These are phyloP conservation scores for Lepetodrilus schrolli DNA, from an alignment of 2,888 invertebrate genomes.

Conservation along the genomic window DNA sequence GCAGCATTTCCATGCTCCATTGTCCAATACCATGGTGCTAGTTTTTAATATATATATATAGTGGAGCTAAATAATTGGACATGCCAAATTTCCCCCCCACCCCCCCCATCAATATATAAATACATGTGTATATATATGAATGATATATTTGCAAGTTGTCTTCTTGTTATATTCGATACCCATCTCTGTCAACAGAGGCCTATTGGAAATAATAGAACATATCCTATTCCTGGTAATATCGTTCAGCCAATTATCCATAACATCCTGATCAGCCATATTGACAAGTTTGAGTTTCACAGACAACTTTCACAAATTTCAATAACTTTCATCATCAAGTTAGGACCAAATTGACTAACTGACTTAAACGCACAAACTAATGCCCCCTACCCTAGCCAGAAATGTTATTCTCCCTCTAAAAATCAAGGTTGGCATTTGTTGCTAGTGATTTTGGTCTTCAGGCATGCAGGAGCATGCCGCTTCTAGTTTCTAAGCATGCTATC, in stretches of 20 bases:
- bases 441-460: conserved; percentile 35
- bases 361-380: conserved; percentile 4
- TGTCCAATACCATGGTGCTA: not conserved
- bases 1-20: conserved; percentile 13
- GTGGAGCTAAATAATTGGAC: no score
- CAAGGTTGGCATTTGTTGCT: conserved; percentile 1
- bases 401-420: not conserved
- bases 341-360: conserved; percentile 18
- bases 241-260: not conserved
- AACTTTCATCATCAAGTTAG: not conserved
- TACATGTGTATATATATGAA: not conserved
- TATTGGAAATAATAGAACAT: not conserved
- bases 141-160: not conserved
- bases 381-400: not conserved
- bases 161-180: not conserved
- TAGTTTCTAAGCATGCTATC: conserved; percentile 39
- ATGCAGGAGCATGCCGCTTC: conserved; percentile 41
- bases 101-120: no score
- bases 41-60: no score
- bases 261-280: no score
- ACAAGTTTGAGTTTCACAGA: conserved; percentile 18
- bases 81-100: no score
- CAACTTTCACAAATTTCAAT: conserved; percentile 28
- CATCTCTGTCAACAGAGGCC: not conserved
- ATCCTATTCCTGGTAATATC: not conserved